Base-by-base conservation (phyloP, 2,113 vertebrate species). In the Psammodynastes pulverulentus region DNA sequence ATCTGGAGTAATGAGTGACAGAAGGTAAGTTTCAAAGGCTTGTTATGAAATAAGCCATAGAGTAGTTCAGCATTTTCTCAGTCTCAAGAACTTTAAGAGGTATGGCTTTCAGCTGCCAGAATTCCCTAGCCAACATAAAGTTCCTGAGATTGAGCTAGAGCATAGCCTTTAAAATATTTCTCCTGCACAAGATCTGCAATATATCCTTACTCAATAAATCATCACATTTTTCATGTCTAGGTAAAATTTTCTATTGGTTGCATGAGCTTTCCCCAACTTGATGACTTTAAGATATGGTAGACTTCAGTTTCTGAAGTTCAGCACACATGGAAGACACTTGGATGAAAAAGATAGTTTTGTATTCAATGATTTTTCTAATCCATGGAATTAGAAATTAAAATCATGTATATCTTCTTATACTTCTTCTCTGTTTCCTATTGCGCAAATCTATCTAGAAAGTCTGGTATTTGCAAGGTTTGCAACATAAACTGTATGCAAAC, bases 11-110 rank as follows among this genome's bases (percentile, higher is more conserved):
- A 0, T 86, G 5, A 53, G 43, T 92, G 88, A 93, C 24, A 91
- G 26, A 90, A 92, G 79, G 34, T 26, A 90, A 95, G 86, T 84
- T 95, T 51, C 67, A 89, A 87, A 88, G 45, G 49, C 79, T 92
- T 92, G 91, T 91, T 84, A 93, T 93, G 84, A 89, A 91, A 91
- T 91, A 89, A 91, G 90, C 10, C 85, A 92, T 91, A 94, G 92
- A 91, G 1, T 62, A 26, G n/a, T 53, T 29, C 51, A 72, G 5
- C 39, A n/a, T 72, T 72, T 72, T 72, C n/a, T 72, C n/a, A 72
- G 3, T 34, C 62, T 34, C n/a, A 34, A 67, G 29, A 67, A 72
- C n/a, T 72, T 72, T 34, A 17, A 72, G n/a, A 72, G 15, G 15
- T 72, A n/a, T 34, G 29, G 15, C 5, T 17, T 34, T 72, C n/a